Percentiles rank a stretch among this genome's conserved stretches.
Evolutionary conservation across 2,113 vertebrate species (phyloP).

Genomic region (Oxyruncus cristatus): DNA sequence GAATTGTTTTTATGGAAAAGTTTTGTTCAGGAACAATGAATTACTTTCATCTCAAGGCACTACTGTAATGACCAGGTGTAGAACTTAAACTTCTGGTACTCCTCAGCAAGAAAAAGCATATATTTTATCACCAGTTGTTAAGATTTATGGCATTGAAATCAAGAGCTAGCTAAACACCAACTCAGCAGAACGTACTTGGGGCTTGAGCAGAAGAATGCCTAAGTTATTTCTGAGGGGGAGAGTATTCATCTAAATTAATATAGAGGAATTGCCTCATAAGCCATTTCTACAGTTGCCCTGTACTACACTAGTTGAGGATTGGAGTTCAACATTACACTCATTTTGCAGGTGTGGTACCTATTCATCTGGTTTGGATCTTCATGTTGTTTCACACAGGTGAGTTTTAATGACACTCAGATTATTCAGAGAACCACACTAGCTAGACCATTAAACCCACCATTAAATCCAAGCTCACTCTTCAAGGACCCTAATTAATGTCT

Average conservation of each 20-base stretch:
- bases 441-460: background rate
- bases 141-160: conserved; percentile 30
- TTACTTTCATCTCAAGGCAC: background rate
- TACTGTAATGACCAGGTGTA: background rate
- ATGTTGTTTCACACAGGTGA: background rate
- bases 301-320: background rate
- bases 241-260: conserved; percentile 23
- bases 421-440: background rate
- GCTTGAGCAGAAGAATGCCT: background rate
- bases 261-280: conserved; percentile 31
- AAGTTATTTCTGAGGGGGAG: conserved; percentile 2
- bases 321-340: background rate
- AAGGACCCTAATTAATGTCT: background rate
- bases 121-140: background rate
- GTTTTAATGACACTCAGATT: background rate
- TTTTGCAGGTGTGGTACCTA: background rate
- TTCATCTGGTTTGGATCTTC: background rate
- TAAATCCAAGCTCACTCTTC: background rate
- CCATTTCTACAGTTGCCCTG: background rate
- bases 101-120: background rate
- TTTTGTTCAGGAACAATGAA: background rate
- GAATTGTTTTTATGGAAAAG: background rate
- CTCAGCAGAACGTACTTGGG: background rate
- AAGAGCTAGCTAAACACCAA: background rate
- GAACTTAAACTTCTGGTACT: background rate